phyloP scores from a whole-genome alignment of 2,113 vertebrate species.

The Haliaeetus leucogaster region DNA sequence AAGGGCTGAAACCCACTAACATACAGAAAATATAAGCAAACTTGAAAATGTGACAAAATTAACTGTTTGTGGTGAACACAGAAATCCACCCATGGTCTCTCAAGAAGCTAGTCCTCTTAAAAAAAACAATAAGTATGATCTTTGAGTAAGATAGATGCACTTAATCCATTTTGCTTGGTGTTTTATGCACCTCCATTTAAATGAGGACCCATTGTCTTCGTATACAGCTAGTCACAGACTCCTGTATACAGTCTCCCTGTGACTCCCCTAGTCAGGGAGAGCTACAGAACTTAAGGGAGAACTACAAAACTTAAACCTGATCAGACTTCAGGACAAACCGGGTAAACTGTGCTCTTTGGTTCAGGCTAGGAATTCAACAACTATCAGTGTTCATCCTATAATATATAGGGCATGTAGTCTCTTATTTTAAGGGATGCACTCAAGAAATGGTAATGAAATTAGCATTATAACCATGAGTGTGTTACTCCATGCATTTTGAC shows the following conservation, averaged over 20 bases:
- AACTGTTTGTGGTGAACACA: background rate
- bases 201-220: background rate
- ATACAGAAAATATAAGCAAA: background rate
- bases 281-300: background rate
- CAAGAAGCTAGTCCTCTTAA: background rate
- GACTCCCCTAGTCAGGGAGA: background rate
- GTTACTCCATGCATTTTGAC: background rate
- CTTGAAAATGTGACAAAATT: background rate
- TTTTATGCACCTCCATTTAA: background rate
- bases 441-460: background rate
- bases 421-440: background rate
- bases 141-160: background rate
- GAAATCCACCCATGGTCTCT: background rate
- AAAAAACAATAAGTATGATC: background rate
- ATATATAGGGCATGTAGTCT: background rate
- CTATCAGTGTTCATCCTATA: background rate
- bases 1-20: background rate
- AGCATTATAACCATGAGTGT: background rate
- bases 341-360: background rate
- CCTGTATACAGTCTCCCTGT: background rate
- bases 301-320: background rate
- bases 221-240: background rate
- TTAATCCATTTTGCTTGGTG: background rate
- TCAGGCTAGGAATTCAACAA: background rate
- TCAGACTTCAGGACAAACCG: background rate